Evolutionary conservation across 2,113 vertebrate species (phyloP).

Genomic region (Chiloscyllium plagiosum): DNA sequence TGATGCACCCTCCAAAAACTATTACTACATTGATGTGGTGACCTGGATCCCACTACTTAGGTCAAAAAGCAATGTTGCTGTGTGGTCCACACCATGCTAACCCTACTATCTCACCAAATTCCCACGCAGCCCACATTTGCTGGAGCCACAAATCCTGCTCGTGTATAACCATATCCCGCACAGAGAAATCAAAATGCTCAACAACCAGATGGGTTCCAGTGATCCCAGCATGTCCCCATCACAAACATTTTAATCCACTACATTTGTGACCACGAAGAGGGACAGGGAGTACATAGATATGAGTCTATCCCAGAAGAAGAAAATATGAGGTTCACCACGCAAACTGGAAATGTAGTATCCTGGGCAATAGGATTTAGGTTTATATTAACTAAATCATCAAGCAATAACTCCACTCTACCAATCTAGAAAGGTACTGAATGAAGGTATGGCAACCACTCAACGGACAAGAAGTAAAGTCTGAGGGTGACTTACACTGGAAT

Average conservation of each 20-base stretch:
- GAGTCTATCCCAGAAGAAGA: background rate
- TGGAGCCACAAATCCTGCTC: constrained; percentile 28
- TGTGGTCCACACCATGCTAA: constrained; percentile 26
- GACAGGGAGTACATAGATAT: background rate
- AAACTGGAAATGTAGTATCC: background rate
- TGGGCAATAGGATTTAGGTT: background rate
- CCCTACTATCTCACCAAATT: constrained; percentile 19
- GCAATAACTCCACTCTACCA: background rate
- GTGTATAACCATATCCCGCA: background rate
- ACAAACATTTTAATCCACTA: background rate
- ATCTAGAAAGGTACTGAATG: background rate
- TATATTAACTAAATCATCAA: background rate
- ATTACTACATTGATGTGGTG: constrained; percentile 31
- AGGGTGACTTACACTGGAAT: background rate
- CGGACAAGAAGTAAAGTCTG: background rate
- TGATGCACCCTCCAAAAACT: constrained; percentile 32
- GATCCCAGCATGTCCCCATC: background rate
- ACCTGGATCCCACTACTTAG: constrained; percentile 28
- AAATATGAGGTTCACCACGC: background rate
- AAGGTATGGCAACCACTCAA: background rate
- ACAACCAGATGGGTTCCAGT: background rate
- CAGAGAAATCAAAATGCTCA: background rate
- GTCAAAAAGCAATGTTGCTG: constrained; percentile 17
- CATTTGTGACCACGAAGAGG: background rate
- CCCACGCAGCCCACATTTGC: constrained; percentile 19